Base-by-base conservation (phyloP, 2,888 invertebrate genomes). In the Phymatocera aterrima region DNA sequence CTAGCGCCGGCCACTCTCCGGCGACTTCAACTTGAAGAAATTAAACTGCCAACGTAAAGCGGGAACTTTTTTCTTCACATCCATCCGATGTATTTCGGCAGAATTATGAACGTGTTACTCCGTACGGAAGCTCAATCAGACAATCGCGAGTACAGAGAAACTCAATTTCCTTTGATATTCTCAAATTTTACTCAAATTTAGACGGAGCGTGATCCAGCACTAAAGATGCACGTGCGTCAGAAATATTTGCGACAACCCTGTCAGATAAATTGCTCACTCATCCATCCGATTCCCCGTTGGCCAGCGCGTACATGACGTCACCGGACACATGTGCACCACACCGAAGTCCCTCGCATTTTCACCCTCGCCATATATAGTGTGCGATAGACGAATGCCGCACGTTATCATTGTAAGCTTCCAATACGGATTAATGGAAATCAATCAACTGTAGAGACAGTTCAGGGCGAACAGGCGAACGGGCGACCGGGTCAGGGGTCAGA, bases 391-490 rank as follows among this genome's bases (percentile, higher is more conserved):
- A 54, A 57, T 57, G 57, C 75, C 75, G 43, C 60, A 40, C 75
- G 75, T 60, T 75, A 75, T 75, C 60, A 84, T 86, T 86, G 86
- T 85, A 80, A 82, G 81, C 82, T 78, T 68, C 79, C 82, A 72
- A 78, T 81, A 51, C 77, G 78, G 81, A 82, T 83, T 84, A 84
- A 84, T 83, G 83, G 82, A 79, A 81, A 84, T 84, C 86, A 83
- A 86, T 85, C 85, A 82, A 79, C 80, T 77, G 79, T 80, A 80
- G 82, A 79, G 83, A 82, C 86, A 86, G 86, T 87, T 86, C 75
- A 75, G 75, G 54, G 54, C 48, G 57, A 74, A 34, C 18, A 51
- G 72, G 28, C 15, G 70, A 24, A 12, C 21, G 18, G n/a, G 18
- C 68, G 68, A 24, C 34, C 15, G 8, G 61, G 28, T 61, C 61